Base-by-base conservation (phyloP, 2,797 vertebrate species). In the Knipowitschia caucasica region DNA sequence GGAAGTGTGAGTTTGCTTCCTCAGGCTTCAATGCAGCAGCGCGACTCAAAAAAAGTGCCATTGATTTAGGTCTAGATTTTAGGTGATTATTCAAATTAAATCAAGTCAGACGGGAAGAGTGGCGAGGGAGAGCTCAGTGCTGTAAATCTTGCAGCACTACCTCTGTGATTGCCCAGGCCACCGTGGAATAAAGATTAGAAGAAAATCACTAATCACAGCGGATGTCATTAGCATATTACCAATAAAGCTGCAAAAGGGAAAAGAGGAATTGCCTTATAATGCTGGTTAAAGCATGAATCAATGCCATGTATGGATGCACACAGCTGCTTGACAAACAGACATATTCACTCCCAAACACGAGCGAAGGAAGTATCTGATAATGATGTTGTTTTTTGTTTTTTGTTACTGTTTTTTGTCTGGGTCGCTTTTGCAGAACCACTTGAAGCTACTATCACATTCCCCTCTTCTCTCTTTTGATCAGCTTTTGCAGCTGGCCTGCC, bases 201-300 rank as follows among this genome's bases (percentile, higher is more conserved):
- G 92, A 92, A 95, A 94, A 94, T 93, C 92, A 88, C 93, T 94
- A 92, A 95, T 96, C 92, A 92, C 88, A 86, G 91, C 53, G 88
- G 91, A 92, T 92, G 86, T 91, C 88, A 94, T 95, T 96, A 94
- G 92, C 94, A 95, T 95, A 95, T 92, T 92, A 92, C 91, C 92
- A 94, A 93, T 93, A 94, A 93, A 88, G 86, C 86, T 89, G 91
- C 89, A 85, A 87, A 91, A 90, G 66, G 71, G 62, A 77, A 77
- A 80, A 80, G 71, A 81, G 84, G 81, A 93, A 94, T 91, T 92
- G 90, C 89, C 87, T 82, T 88, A 88, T 86, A 83, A 85, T 85
- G 83, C 84, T 77, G 78, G 82, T 87, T 89, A 90, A 91, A 93
- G 91, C 89, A 90, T 38, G 88, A 92, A 90, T 88, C 84, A 87